A percentile compares a stretch with the other conserved stretches of the same genome.
phyloP scores from a whole-genome alignment of 2,888 invertebrate genomes.

The Cheilosia pagana region DNA sequence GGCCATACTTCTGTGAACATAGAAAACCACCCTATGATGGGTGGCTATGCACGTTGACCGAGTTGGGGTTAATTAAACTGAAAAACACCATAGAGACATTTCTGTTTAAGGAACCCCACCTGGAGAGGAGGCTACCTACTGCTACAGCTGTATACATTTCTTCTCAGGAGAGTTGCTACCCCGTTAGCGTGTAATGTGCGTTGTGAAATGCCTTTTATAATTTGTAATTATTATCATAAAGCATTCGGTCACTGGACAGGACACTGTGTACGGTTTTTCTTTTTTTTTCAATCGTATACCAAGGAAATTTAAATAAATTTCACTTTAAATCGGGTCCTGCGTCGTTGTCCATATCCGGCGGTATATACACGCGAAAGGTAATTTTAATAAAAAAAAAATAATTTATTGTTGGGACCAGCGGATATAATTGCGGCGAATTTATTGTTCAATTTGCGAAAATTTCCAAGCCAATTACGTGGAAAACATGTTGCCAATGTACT shows the following conservation, averaged over 20 bases:
- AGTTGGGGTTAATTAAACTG: constrained; percentile 57
- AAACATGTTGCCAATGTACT: constrained; percentile 24
- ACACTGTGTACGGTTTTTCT: background rate
- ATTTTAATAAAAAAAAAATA: constrained; percentile 43
- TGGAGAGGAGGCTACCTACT: background rate
- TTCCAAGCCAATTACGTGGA: constrained; percentile 37
- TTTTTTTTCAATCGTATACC: constrained; percentile 14
- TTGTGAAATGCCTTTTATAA: constrained; percentile 12
- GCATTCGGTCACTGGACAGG: constrained; percentile 24
- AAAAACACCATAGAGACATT: constrained; percentile 40
- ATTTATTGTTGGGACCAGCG: constrained; percentile 40
- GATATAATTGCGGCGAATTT: constrained; percentile 53
- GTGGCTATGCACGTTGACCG: constrained; percentile 33
- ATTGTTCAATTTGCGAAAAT: constrained; percentile 49
- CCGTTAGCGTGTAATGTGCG: constrained; percentile 30
- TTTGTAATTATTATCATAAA: constrained; percentile 42
- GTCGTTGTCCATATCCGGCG: background rate
- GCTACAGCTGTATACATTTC: background rate
- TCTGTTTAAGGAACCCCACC: constrained; percentile 13
- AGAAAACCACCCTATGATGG: constrained; percentile 26
- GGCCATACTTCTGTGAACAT: background rate
- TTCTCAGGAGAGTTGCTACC: background rate
- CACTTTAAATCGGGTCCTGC: constrained; percentile 35
- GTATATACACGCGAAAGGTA: constrained; percentile 1
- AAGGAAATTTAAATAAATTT: constrained; percentile 37